Evolutionary conservation across 2,113 vertebrate species (phyloP).

Genomic region (Psammodynastes pulverulentus): DNA sequence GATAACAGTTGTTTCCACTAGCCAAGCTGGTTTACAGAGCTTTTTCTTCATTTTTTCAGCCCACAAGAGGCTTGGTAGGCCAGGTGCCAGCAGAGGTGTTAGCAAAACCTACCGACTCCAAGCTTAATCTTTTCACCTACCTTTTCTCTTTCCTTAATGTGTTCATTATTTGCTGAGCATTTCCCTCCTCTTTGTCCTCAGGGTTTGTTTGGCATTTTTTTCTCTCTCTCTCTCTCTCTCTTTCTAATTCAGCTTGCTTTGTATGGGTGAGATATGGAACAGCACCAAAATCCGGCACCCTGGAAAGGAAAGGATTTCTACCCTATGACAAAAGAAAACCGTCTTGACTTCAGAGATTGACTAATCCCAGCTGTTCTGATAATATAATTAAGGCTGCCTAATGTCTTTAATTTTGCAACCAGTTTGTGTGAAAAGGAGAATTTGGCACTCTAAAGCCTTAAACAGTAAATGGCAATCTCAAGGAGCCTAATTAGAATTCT

Average conservation of each 20-base stretch:
- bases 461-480: conserved; percentile 91
- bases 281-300: conserved; percentile 86
- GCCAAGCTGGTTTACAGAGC: conserved; percentile 68
- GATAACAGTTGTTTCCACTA: conserved; percentile 72
- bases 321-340: conserved; percentile 92
- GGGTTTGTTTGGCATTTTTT: conserved; percentile 50
- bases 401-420: conserved; percentile 97
- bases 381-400: conserved; percentile 99
- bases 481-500: conserved; percentile 97
- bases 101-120: conserved; percentile 74
- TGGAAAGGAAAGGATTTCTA: conserved; percentile 90
- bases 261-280: conserved; percentile 90
- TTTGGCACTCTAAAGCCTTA: conserved; percentile 88
- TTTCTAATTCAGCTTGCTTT: conserved; percentile 90
- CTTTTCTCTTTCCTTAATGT: conserved; percentile 80
- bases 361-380: conserved; percentile 99
- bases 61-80: conserved; percentile 72
- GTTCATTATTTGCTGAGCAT: conserved; percentile 88
- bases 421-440: conserved; percentile 87
- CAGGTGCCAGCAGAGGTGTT: conserved; percentile 76
- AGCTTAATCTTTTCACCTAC: conserved; percentile 94
- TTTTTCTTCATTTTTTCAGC: conserved; percentile 57
- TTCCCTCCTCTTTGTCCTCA: conserved; percentile 82
- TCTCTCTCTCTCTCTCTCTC: conserved; percentile 49
- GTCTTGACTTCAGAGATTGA: conserved; percentile 99